Conservation (phyloP, 2,113 vertebrate genomes). For the Sinocyclocheilus grahami region DNA sequence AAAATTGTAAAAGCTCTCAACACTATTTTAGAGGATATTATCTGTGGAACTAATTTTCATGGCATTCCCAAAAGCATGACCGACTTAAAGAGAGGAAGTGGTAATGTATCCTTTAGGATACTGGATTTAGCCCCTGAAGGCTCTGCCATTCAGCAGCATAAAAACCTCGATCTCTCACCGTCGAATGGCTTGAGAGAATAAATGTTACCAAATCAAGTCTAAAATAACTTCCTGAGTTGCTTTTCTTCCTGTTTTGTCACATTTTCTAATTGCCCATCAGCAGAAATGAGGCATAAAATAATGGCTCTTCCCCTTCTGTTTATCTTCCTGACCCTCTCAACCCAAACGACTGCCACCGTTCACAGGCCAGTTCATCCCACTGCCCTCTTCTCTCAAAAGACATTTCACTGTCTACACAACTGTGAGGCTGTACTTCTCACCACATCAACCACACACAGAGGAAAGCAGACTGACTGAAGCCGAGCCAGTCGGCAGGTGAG, state of each 20-base stretch:
- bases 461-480: constrained; percentile 14
- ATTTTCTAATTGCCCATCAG: constrained; percentile 40
- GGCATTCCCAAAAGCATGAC: constrained; percentile 39
- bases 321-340: constrained; percentile 32
- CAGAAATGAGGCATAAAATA: constrained; percentile 53
- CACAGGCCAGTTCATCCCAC: constrained; percentile 68
- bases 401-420: constrained; percentile 11
- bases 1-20: constrained; percentile 26
- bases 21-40: constrained; percentile 33
- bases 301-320: constrained; percentile 33
- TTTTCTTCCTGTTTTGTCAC: not conserved
- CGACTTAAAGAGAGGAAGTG: constrained; percentile 25
- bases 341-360: constrained; percentile 59
- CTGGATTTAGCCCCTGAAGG: constrained; percentile 48
- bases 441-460: constrained; percentile 2
- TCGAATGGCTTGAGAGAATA: constrained; percentile 37
- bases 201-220: constrained; percentile 38
- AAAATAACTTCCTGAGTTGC: constrained; percentile 23
- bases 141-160: constrained; percentile 30
- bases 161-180: constrained; percentile 48
- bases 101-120: constrained; percentile 47
- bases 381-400: constrained; percentile 32
- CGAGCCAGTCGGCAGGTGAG: not conserved
- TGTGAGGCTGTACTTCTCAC: constrained; percentile 39
- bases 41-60: constrained; percentile 46